Evolutionary conservation across 2,888 invertebrate species (phyloP), one percentile per base, ranked within the genome.

Genomic region (Antitype chi): DNA sequence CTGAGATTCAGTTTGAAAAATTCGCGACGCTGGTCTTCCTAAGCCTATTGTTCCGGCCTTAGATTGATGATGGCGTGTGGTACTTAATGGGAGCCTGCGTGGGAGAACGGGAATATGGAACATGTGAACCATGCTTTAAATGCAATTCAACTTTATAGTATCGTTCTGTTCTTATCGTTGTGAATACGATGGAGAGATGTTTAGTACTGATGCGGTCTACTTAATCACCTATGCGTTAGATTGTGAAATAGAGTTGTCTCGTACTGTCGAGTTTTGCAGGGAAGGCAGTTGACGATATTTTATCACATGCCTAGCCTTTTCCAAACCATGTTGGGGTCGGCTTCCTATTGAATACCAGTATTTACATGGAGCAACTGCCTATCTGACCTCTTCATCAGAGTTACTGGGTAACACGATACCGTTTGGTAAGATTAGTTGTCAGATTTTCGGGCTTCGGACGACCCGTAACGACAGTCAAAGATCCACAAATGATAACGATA

Each of bases 31-130:
- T 82, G 75, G 72, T 75, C 84, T 74, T 76, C 75, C 88, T 85
- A 86, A 86, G 84, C 63, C 89, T 88, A 94, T 94, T 95, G 94
- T 94, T 93, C 91, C 86, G 87, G 81, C 84, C 81, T 82, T 88
- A 93, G 94, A 94, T 94, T 94, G 93, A 95, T 95, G 92, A 91
- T 86, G 87, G 87, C 85, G 81, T 90, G 87, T 91, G 85, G 90
- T 88, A 90, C 86, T 90, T 92, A 92, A 90, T 91, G 89, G 88
- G 87, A 90, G 89, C 82, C 86, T 87, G 89, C 93, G 94, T 95
- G 95, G 93, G 94, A 95, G 92, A 94, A 91, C 87, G 77, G 90
- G 77, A 91, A 95, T 95, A 94, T 95, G 90, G 95, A 92, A 91
- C 95, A 96, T 96, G 96, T 93, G 95, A 95, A 95, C 91, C 90